Conservation (phyloP, 1,140 invertebrate genomes). For the Bacillus rossius region DNA sequence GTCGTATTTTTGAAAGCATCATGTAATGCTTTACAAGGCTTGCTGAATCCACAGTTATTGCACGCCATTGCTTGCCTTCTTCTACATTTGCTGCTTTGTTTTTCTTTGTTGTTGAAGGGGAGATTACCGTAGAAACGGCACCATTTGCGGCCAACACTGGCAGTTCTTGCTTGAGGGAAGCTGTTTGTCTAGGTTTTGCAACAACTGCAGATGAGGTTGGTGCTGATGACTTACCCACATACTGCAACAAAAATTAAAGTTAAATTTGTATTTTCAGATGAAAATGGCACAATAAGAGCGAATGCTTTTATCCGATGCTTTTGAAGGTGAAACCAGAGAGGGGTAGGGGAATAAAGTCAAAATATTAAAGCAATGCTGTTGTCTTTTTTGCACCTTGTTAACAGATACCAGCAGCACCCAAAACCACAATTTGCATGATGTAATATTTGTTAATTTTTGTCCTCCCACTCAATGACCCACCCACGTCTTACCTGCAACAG, state of each 20-base stretch:
- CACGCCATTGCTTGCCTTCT: constrained; percentile 5
- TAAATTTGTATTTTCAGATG: too few relatives aligned
- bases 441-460: too few relatives aligned
- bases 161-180: background rate
- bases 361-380: too few relatives aligned
- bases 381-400: too few relatives aligned
- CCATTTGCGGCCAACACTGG: background rate
- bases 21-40: constrained; percentile 3
- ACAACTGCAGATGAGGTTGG: background rate
- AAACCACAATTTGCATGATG: too few relatives aligned
- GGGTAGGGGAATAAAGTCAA: too few relatives aligned
- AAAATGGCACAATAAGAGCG: too few relatives aligned
- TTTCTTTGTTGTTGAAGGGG: background rate
- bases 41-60: background rate
- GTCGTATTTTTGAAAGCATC: constrained; percentile 13
- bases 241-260: constrained; percentile 5
- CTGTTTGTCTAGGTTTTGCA: background rate
- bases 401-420: too few relatives aligned
- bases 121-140: background rate
- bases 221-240: background rate
- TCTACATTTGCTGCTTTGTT: background rate
- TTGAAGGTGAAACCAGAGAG: too few relatives aligned
- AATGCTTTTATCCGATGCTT: too few relatives aligned
- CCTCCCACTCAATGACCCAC: too few relatives aligned
- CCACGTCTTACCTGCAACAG: too few relatives aligned